A percentile compares a stretch with the other conserved stretches of the same genome.
These are phyloP conservation scores for Perdita meconis DNA, from an alignment of 2,888 invertebrate species.

Conservation along the genomic window DNA sequence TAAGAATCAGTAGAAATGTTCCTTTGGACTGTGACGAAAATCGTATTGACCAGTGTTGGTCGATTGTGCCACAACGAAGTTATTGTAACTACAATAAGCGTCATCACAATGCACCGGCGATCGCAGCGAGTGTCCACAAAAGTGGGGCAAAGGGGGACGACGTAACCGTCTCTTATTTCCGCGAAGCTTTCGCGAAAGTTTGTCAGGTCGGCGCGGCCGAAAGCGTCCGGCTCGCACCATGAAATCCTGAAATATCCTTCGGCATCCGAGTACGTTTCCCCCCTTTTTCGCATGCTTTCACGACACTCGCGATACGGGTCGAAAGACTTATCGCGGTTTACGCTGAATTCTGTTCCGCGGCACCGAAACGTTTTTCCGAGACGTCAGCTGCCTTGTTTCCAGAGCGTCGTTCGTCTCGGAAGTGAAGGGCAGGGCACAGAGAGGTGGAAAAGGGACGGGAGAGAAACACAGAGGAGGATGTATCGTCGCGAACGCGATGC, in stretches of 20 bases:
- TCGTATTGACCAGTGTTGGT: too few species aligned
- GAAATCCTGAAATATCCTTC: conserved; percentile 33
- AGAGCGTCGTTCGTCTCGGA: conserved; percentile 2
- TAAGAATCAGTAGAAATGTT: too few species aligned
- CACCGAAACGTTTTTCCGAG: conserved; percentile 10
- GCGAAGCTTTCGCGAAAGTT: conserved; percentile 15
- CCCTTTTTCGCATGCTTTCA: conserved; percentile 16
- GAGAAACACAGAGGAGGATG: conserved; percentile 9
- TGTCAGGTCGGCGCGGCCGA: background rate
- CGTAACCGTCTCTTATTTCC: conserved; percentile 6
- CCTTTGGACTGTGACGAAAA: too few species aligned
- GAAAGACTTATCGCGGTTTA: background rate
- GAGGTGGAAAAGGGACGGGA: background rate
- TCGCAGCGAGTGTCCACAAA: background rate
- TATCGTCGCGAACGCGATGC: conserved; percentile 6
- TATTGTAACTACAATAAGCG: conserved; percentile 6
- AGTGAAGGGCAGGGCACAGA: background rate
- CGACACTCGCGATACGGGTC: background rate
- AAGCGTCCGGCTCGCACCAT: background rate
- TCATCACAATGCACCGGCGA: background rate
- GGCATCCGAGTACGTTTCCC: conserved; percentile 22
- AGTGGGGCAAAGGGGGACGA: background rate
- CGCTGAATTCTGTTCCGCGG: conserved; percentile 26
- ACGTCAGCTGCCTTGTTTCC: conserved; percentile 29
- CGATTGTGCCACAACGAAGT: too few species aligned